Evolutionary conservation across 2,888 invertebrate genomes (phyloP), one percentile per base, ranked within the genome.

Genomic region (Hofmannophila pseudospretella): DNA sequence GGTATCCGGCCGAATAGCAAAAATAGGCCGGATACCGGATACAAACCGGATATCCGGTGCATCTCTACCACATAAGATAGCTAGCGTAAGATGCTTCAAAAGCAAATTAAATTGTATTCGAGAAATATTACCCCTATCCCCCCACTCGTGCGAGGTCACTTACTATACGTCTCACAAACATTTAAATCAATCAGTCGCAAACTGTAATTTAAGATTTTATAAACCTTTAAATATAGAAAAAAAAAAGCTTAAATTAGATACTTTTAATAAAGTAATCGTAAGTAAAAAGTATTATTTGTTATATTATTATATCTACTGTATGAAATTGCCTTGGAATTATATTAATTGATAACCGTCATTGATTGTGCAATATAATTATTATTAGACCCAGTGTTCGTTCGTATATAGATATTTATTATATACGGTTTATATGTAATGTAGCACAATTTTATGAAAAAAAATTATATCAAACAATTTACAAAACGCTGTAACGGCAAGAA

Each of bases 101-200:
- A 74, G 75, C 74, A 57, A 58, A 49, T 47, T 49, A 47, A 51
- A 45, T 47, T 49, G 52, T 52, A 27, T 50, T 58, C 59, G 67
- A 75, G 74, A 67, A 68, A 61, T 58, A 54, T 57, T 57, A 69
- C 73, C 67, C 74, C 68, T 57, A 51, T 51, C 56, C 75, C n/a
- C 73, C 66, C 69, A 51, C 54, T 42, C 59, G 45, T 67, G 76
- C 74, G 67, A 76, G 72, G 76, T 69, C 58, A 32, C 11, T 25
- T 9, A 22, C 41, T 46, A 47, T 54, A 54, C 49, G 59, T 57
- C 57, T 59, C 58, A 55, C 30, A 60, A 47, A 39, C 50, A 42
- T 39, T 43, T 42, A 33, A 16, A 29, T 12, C 46, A 49, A 42
- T 53, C 60, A 51, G 51, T 64, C 58, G 55, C 61, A 62, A 61